Percentiles rank a stretch among this genome's conserved stretches.
These are phyloP conservation scores for Salvator merianae DNA, from an alignment of 2,113 vertebrate genomes.

Conservation along the genomic window DNA sequence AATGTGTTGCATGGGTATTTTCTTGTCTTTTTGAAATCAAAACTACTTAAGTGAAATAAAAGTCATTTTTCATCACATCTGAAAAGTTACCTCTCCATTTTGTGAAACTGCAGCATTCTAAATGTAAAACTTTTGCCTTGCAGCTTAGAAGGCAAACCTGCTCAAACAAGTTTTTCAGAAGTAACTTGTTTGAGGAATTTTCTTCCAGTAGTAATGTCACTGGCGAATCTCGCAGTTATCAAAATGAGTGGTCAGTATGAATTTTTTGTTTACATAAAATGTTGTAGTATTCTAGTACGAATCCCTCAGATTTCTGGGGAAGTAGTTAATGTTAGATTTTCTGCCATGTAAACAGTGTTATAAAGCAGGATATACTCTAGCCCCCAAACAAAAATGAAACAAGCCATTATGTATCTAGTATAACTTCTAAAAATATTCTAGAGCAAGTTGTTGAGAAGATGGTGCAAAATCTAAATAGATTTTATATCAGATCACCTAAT, in stretches of 20 bases:
- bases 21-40: neutral
- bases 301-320: neutral
- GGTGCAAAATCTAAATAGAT: neutral
- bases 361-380: neutral
- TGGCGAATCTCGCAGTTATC: conserved; percentile 65
- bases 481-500: neutral
- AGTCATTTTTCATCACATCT: neutral
- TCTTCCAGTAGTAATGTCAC: conserved; percentile 53
- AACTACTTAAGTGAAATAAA: neutral
- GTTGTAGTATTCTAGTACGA: neutral
- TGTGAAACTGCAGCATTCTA: neutral
- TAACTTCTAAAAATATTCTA: neutral
- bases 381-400: neutral
- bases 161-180: conserved; percentile 66
- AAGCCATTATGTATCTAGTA: neutral
- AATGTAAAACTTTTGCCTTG: conserved; percentile 49
- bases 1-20: neutral
- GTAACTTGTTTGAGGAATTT: conserved; percentile 60
- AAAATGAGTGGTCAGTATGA: conserved; percentile 74
- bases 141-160: conserved; percentile 74
- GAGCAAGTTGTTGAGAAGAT: neutral
- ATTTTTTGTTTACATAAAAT: conserved; percentile 13
- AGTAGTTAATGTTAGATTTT: neutral
- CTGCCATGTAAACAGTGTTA: neutral
- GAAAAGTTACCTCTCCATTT: neutral